Percentiles rank a stretch among this genome's conserved stretches.
Conservation (phyloP, 2,888 invertebrate species). For the Coecobrya sp. region DNA sequence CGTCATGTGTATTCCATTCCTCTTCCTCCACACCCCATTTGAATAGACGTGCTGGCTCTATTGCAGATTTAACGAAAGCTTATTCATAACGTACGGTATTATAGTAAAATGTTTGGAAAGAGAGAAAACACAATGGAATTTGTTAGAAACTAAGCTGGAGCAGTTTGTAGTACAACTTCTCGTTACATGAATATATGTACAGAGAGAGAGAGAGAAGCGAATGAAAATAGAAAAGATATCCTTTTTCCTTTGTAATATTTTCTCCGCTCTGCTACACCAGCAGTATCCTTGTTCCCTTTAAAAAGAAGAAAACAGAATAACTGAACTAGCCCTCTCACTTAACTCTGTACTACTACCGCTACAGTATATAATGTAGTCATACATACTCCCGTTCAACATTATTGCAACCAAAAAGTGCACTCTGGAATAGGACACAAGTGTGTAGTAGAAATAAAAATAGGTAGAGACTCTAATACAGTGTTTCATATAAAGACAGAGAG, state of each 20-base stretch:
- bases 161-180: constrained; percentile 37
- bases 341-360: neutral
- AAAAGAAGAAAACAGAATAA: neutral
- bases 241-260: constrained; percentile 19
- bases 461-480: neutral
- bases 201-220: neutral
- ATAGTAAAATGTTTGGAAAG: neutral
- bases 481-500: neutral
- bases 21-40: constrained; percentile 68
- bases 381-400: constrained; percentile 39
- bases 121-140: constrained; percentile 46
- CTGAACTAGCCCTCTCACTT: constrained; percentile 14
- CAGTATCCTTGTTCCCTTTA: constrained; percentile 45
- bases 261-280: neutral
- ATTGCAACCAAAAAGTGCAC: constrained; percentile 77
- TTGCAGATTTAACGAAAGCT: constrained; percentile 33
- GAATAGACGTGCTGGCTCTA: constrained; percentile 37
- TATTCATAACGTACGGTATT: neutral
- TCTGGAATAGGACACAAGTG: constrained; percentile 74
- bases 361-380: constrained; percentile 6
- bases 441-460: constrained; percentile 36
- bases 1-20: neutral
- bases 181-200: constrained; percentile 8
- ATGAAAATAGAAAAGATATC: constrained; percentile 29
- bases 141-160: constrained; percentile 15